A percentile compares a stretch with the other conserved stretches of the same genome.
phyloP scores from a whole-genome alignment of 2,888 invertebrate genomes.

The Heterodera filipjevi region DNA sequence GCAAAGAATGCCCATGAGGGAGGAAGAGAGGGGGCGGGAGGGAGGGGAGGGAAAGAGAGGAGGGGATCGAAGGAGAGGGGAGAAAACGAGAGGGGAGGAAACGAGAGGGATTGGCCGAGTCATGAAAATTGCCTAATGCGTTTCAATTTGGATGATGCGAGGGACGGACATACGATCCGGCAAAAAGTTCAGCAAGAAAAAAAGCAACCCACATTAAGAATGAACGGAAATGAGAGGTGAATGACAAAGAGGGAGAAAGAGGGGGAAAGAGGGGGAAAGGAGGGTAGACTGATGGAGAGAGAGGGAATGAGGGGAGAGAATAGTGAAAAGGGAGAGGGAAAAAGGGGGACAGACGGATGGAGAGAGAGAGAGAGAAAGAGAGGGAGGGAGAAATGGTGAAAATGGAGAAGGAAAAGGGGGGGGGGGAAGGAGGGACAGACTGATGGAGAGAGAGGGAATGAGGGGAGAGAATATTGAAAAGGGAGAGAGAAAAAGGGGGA shows the following conservation, averaged over 20 bases:
- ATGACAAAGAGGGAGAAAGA: neutral
- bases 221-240: neutral
- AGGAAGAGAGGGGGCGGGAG: no score
- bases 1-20: neutral
- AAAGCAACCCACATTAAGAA: no score
- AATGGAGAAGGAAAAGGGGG: neutral
- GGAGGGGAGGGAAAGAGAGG: no score
- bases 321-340: neutral
- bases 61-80: no score
- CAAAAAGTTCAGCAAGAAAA: neutral
- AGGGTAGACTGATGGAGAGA: neutral
- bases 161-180: neutral
- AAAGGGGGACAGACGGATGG: neutral
- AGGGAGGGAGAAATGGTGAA: neutral
- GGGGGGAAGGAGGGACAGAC: neutral
- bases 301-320: neutral
- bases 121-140: neutral
- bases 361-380: neutral
- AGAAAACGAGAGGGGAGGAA: no score
- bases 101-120: constrained; percentile 4
- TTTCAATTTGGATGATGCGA: neutral
- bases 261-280: neutral
- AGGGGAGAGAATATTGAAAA: neutral
- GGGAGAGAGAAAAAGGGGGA: neutral
- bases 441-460: neutral